phyloP scores from a whole-genome alignment of 2,113 vertebrate genomes.

The Plectropomus leopardus region DNA sequence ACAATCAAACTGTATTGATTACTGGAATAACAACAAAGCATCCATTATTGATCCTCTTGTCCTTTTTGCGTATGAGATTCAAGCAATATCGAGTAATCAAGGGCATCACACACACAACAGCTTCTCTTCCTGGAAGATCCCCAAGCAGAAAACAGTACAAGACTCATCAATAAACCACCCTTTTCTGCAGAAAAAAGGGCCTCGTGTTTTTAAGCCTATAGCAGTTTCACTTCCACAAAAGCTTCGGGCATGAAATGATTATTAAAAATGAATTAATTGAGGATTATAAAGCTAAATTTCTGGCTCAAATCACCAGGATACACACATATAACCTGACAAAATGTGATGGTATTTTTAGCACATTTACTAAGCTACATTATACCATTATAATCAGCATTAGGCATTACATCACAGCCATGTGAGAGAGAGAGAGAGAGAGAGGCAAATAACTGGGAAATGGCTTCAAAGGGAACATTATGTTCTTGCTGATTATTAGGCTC shows the following conservation, averaged over 20 bases:
- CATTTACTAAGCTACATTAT: slow-evolving; percentile 55
- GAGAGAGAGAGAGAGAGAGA: slow-evolving; percentile 20
- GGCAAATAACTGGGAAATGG: slow-evolving; percentile 62
- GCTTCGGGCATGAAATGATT: slow-evolving; percentile 26
- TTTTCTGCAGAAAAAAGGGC: slow-evolving; percentile 33
- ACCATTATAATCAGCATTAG: slow-evolving; percentile 58
- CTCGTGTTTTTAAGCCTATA: slow-evolving; percentile 38
- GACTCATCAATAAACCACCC: slow-evolving; percentile 65
- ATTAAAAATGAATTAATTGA: slow-evolving; percentile 52
- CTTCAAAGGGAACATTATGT: slow-evolving; percentile 79
- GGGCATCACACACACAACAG: slow-evolving; percentile 47
- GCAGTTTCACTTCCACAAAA: slow-evolving; percentile 54
- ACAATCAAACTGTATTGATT: slow-evolving; percentile 75
- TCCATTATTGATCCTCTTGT: slow-evolving; percentile 78
- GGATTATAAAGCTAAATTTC: slow-evolving; percentile 38
- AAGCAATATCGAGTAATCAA: slow-evolving; percentile 77
- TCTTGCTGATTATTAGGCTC: slow-evolving; percentile 73
- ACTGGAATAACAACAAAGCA: slow-evolving; percentile 80
- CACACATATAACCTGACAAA: slow-evolving; percentile 30
- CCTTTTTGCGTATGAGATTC: slow-evolving; percentile 77
- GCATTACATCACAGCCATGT: slow-evolving; percentile 66
- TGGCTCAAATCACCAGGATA: slow-evolving; percentile 28
- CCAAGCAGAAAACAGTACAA: slow-evolving; percentile 36
- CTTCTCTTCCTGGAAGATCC: slow-evolving; percentile 56
- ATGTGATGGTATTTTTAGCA: slow-evolving; percentile 48